These are phyloP conservation scores for Illadopsis cleaveri DNA, from an alignment of 2,113 vertebrate genomes.

Conservation along the genomic window DNA sequence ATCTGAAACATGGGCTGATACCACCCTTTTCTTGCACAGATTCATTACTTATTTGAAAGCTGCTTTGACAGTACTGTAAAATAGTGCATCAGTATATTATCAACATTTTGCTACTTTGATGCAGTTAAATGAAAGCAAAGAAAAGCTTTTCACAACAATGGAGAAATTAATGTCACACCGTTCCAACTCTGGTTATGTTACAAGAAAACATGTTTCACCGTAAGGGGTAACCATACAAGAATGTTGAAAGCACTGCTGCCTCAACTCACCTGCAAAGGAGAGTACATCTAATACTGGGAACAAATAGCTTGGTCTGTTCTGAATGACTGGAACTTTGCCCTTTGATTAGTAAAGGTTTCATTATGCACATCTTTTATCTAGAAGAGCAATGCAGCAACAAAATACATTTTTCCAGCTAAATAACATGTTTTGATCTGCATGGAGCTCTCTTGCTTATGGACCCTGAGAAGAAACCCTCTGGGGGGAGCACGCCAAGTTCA, in stretches of 20 bases:
- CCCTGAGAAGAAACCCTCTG: neutral
- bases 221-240: neutral
- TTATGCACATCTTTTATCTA: neutral
- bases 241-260: neutral
- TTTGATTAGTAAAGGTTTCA: neutral
- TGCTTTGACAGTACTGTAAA: neutral
- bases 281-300: neutral
- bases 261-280: neutral
- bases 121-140: neutral
- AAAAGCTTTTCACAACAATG: neutral
- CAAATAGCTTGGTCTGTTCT: neutral
- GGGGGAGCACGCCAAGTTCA: accelerated
- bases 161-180: neutral
- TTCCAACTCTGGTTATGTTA: neutral
- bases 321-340: neutral
- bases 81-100: neutral
- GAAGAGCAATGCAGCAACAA: neutral
- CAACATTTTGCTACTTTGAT: neutral
- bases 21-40: neutral
- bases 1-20: neutral
- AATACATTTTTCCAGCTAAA: neutral
- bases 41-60: neutral
- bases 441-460: neutral
- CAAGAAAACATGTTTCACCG: neutral
- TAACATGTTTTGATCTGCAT: neutral